Base-by-base conservation (phyloP, 2,888 invertebrate genomes). In the Cheilosia vernalis region DNA sequence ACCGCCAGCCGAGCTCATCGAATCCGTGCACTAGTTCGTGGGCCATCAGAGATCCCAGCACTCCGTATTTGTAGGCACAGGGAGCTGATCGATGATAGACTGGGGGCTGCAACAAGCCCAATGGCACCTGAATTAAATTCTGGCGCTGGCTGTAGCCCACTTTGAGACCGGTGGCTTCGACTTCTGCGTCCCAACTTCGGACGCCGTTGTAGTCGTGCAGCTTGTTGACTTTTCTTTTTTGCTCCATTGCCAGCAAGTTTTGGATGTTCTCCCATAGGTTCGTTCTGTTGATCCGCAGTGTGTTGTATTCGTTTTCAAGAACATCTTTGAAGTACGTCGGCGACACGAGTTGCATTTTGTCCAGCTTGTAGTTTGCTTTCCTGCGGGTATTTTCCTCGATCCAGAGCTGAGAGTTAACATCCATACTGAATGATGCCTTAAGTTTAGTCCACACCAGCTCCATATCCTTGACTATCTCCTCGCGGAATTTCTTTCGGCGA, bases 11-110 rank as follows among this genome's bases (percentile, higher is more conserved):
- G 6, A 88, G 76, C 0, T 89, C 88, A 66, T 91, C 91, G 69
- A 91, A 91, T 5, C 89, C 91, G 47, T 89, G 90, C 2, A 91
- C 80, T 88, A 91, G 89, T 87, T 91, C 90, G 17, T 90, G 90
- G 0, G 90, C 91, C 5, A 91, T 78, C 0, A 91, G 76, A 4
- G 89, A 90, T 0, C 91, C 91, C 13, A 91, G 74, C 0, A 90
- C 88, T 47, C 89, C 89, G 44, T 89, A 91, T 24, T 90, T 90
- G 7, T 91, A 73, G 2, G 91, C 89, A 60, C 88, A 88, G 0
- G 91, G 90, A 84, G 91, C 91, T 21, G 88, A 87, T 2, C 89
- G 86, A 79, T 91, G 91, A 89, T 90, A 91, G 87, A 91, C 90
- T 2, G 90, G 90, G 1, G 90, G 88, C 67, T 91, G 91, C 21